A percentile compares a stretch with the other conserved stretches of the same genome.
These are phyloP conservation scores for Tachyglossus aculeatus DNA, from an alignment of 2,797 vertebrate genomes.

Conservation along the genomic window DNA sequence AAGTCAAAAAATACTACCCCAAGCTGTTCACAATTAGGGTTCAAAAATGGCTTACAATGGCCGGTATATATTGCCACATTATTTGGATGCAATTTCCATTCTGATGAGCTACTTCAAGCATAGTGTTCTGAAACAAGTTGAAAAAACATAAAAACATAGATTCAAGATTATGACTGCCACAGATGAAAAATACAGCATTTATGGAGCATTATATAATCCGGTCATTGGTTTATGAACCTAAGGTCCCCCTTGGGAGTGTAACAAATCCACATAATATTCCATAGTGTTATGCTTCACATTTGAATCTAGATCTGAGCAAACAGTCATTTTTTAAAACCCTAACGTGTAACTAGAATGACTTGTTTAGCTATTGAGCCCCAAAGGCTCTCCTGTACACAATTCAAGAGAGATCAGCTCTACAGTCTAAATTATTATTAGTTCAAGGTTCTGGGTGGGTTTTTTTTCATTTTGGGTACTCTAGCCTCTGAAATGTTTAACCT, in stretches of 20 bases:
- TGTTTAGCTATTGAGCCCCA: not conserved
- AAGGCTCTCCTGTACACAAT: not conserved
- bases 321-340: slow-evolving; percentile 46
- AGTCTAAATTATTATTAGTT: slow-evolving; percentile 49
- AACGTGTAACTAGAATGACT: slow-evolving; percentile 15
- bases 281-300: slow-evolving; percentile 47
- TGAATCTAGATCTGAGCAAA: slow-evolving; percentile 49
- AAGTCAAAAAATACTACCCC: slow-evolving; percentile 33
- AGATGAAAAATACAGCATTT: slow-evolving; percentile 75
- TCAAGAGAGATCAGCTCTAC: slow-evolving; percentile 27
- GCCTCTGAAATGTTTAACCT: slow-evolving; percentile 36
- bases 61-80: slow-evolving; percentile 73
- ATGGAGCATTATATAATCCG: slow-evolving; percentile 76
- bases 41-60: slow-evolving; percentile 67
- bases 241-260: slow-evolving; percentile 54
- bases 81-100: slow-evolving; percentile 76
- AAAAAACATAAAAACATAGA: slow-evolving; percentile 73
- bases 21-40: not conserved
- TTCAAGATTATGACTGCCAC: slow-evolving; percentile 70
- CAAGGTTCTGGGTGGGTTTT: slow-evolving; percentile 16
- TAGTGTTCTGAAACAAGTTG: slow-evolving; percentile 72
- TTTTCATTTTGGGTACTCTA: not conserved
- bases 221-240: slow-evolving; percentile 63
- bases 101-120: slow-evolving; percentile 70
- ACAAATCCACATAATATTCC: slow-evolving; percentile 63